phyloP scores from a whole-genome alignment of 2,888 invertebrate species.

The Acleris literana region DNA sequence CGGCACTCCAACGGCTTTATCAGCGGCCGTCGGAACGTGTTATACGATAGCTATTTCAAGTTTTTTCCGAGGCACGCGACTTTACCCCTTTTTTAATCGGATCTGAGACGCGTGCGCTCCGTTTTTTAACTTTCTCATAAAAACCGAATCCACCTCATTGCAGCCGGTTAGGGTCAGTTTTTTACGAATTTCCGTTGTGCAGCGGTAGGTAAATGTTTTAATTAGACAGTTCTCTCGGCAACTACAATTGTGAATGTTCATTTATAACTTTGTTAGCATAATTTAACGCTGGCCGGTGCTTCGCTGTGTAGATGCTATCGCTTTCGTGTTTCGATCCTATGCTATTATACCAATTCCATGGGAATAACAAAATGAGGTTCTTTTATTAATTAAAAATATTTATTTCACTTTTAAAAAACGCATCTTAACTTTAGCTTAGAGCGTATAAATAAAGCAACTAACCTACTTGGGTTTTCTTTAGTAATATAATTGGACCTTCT shows the following conservation, averaged over 20 bases:
- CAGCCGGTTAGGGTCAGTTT: constrained; percentile 77
- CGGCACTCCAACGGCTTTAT: constrained; percentile 78
- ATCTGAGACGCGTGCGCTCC: constrained; percentile 75
- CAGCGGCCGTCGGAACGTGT: constrained; percentile 75
- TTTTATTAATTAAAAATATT: too few species aligned
- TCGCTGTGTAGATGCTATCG: constrained; percentile 53
- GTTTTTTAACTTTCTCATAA: constrained; percentile 70
- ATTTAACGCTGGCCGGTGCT: constrained; percentile 60
- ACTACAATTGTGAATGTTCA: constrained; percentile 61
- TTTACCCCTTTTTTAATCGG: constrained; percentile 81
- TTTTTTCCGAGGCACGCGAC: constrained; percentile 59
- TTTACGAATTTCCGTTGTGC: constrained; percentile 65
- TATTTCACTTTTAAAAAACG: too few species aligned
- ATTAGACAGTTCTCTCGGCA: constrained; percentile 62
- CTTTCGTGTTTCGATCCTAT: constrained; percentile 1
- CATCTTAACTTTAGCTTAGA: too few species aligned
- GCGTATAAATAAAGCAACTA: too few species aligned
- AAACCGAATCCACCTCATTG: constrained; percentile 77
- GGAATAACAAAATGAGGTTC: too few species aligned
- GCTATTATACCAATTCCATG: too few species aligned
- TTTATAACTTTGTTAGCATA: constrained; percentile 71
- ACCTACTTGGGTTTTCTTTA: too few species aligned
- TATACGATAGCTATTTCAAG: constrained; percentile 58
- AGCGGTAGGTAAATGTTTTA: constrained; percentile 78
- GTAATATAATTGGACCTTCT: neutral